These are phyloP conservation scores for Sebastolobus altivelis DNA, from an alignment of 2,797 vertebrate species.

Conservation along the genomic window DNA sequence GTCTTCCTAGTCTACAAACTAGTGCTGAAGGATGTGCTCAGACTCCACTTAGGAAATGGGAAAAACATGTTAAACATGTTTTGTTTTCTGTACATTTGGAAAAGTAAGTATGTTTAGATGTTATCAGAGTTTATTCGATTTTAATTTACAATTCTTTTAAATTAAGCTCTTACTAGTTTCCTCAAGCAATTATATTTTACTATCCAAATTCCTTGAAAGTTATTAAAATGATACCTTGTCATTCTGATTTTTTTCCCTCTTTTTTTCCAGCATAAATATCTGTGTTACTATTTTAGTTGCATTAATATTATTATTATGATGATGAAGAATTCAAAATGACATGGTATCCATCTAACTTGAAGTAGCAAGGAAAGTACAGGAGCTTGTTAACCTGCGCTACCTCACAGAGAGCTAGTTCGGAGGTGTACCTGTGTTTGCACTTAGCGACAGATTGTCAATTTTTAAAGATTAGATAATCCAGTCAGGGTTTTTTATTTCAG, in stretches of 20 bases:
- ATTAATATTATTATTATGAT: neutral
- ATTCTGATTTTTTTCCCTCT: slow-evolving; percentile 5
- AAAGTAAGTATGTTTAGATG: slow-evolving; percentile 14
- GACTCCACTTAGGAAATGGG: neutral
- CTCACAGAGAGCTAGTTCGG: slow-evolving; percentile 52
- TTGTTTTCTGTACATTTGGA: slow-evolving; percentile 37
- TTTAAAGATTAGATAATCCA: neutral
- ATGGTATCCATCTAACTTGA: slow-evolving; percentile 23
- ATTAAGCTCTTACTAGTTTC: slow-evolving; percentile 28
- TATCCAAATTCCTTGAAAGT: slow-evolving; percentile 33
- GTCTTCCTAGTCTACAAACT: slow-evolving; percentile 31
- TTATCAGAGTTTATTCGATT: slow-evolving; percentile 14
- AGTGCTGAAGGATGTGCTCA: slow-evolving; percentile 14
- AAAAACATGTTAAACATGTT: slow-evolving; percentile 35
- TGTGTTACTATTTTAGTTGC: slow-evolving; percentile 18
- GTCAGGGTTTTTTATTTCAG: slow-evolving; percentile 2
- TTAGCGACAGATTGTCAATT: neutral
- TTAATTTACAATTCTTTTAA: slow-evolving; percentile 35
- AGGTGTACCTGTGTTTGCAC: slow-evolving; percentile 39
- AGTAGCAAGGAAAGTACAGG: slow-evolving; percentile 36
- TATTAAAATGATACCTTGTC: neutral
- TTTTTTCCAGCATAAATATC: slow-evolving; percentile 15
- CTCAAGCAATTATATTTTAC: slow-evolving; percentile 21
- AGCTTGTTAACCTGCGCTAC: slow-evolving; percentile 55
- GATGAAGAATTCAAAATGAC: slow-evolving; percentile 29